Base-by-base conservation (phyloP, 2,113 vertebrate genomes). In the Barbus barbus region DNA sequence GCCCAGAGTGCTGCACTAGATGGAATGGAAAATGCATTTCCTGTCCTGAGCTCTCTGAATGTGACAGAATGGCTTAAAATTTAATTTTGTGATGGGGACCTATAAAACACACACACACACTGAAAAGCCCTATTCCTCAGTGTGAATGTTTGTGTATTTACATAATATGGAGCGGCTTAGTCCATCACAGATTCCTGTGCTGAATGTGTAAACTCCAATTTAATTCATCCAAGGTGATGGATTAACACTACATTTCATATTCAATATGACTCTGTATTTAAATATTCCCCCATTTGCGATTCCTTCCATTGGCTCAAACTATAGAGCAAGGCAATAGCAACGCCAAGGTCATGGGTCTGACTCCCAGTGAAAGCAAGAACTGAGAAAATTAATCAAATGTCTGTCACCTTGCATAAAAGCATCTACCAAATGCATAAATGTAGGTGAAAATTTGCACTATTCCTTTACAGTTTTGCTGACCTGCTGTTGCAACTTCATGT, bases 61-160 rank as follows among this genome's bases (percentile, higher is more conserved):
- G 83, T 88, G 84, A 83, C 69, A 76, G 44, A 82, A 41, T 26
- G 63, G 51, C 41, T 72, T 69, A 22, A 84, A 88, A 84, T 85
- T 33, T 83, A 16, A 79, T 60, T 67, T 74, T 87, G 20, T 67
- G 81, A 81, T 81, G 38, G 61, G 60, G 41, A 83, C 36, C 28
- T 83, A 73, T 72, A 46, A 81, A 22, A 0, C 1, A 46, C 13
- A 3, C 33, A 0, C 1, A 46, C 13, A 3, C 33, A 28, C 11
- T 26, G 56, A 78, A 80, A 65, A 75, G 31, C 0, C 8, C 1
- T 80, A 86, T 72, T 38, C 56, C 31, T 76, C 58, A 3, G 58
- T 58, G 31, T 80, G 26, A 65, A 46, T 81, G 60, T 85, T 67
- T 75, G 58, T 60, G 63, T 26, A 81, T 85, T 73, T 76, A 71